Evolutionary conservation across 2,113 vertebrate species (phyloP).

Genomic region (Paedocypris sp.): DNA sequence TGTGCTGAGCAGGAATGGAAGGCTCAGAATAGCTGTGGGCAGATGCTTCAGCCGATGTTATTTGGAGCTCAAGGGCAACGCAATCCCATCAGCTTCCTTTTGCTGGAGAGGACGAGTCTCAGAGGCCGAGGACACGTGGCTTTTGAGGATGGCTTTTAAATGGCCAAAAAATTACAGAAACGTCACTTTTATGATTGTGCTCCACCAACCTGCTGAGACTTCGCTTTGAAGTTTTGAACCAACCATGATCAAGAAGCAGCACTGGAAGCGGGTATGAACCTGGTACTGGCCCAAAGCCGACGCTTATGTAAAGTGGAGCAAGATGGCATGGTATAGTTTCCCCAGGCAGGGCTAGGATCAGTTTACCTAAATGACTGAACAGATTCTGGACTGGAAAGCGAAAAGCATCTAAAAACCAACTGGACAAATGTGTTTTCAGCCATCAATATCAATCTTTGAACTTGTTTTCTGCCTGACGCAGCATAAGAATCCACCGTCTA

Average conservation of each 20-base stretch:
- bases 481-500: too few species aligned
- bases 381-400: slow-evolving; percentile 46
- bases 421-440: neutral
- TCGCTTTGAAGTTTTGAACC: too few species aligned
- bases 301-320: slow-evolving; percentile 45
- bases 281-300: neutral
- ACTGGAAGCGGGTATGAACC: too few species aligned
- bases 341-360: slow-evolving; percentile 56
- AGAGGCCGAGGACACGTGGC: slow-evolving; percentile 7
- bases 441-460: too few species aligned
- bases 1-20: slow-evolving; percentile 47
- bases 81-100: slow-evolving; percentile 49
- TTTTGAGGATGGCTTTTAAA: neutral
- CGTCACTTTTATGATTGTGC: too few species aligned
- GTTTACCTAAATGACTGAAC: slow-evolving; percentile 50
- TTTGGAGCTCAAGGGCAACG: slow-evolving; percentile 62
- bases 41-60: slow-evolving; percentile 59
- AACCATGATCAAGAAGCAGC: too few species aligned
- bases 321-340: slow-evolving; percentile 49
- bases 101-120: slow-evolving; percentile 14
- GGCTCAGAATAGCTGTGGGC: slow-evolving; percentile 65
- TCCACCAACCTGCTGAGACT: too few species aligned
- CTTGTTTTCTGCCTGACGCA: neutral
- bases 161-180: too few species aligned
- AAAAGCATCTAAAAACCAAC: slow-evolving; percentile 40